These are phyloP conservation scores for Metacarcinus magister DNA, from an alignment of 2,888 invertebrate genomes.

Conservation along the genomic window DNA sequence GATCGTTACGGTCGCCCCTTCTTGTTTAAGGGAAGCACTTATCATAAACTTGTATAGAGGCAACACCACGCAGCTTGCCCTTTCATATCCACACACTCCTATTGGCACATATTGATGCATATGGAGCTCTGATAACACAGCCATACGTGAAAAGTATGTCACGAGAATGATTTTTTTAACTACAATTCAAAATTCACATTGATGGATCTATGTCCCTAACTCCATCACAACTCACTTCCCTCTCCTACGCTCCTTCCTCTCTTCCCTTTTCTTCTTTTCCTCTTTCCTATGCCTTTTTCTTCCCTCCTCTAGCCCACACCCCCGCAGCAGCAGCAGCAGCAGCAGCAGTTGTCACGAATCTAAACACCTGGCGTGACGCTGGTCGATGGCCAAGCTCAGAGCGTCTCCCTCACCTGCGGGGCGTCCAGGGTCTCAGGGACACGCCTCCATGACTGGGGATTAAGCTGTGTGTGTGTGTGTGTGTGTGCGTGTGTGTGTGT, in stretches of 20 bases:
- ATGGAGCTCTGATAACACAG: background rate
- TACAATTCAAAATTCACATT: background rate
- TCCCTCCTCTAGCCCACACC: background rate
- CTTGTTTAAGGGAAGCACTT: background rate
- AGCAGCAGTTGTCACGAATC: background rate
- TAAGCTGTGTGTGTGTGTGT: background rate
- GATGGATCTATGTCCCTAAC: background rate
- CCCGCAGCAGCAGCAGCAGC: background rate
- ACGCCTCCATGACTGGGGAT: background rate
- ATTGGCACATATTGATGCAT: background rate
- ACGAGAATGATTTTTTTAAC: background rate
- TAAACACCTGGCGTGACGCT: constrained; percentile 18
- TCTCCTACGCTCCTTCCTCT: background rate
- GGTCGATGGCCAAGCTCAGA: background rate
- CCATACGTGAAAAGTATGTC: background rate
- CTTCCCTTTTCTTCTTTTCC: background rate
- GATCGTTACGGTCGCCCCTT: background rate
- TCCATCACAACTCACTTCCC: background rate
- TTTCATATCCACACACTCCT: background rate
- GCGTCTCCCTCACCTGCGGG: background rate
- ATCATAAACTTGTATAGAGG: background rate
- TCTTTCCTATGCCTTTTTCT: background rate
- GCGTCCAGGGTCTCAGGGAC: background rate
- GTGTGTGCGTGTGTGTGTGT: background rate
- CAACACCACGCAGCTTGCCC: background rate